A percentile compares a stretch with the other conserved stretches of the same genome.
Evolutionary conservation across 1,140 invertebrate species (phyloP).

Genomic region (Eupeodes corollae): DNA sequence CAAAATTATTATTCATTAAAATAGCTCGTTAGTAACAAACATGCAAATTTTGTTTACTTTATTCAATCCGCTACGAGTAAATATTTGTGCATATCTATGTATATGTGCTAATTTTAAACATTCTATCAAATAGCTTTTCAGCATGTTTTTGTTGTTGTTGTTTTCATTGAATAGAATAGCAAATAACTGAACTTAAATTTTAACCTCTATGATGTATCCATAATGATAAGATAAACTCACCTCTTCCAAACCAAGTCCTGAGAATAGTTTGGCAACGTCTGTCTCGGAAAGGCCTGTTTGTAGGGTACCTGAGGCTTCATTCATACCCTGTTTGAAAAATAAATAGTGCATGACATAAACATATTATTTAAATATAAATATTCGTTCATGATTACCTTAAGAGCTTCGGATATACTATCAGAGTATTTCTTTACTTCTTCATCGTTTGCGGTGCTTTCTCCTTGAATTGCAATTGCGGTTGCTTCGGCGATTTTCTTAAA

Average conservation of each 20-base stretch:
- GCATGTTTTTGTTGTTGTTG: too few species aligned
- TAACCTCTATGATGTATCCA: too few species aligned
- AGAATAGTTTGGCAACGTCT: slow-evolving; percentile 41
- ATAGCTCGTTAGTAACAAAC: too few species aligned
- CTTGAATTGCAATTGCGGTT: slow-evolving; percentile 27
- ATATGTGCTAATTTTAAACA: too few species aligned
- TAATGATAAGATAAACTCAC: slow-evolving; percentile 9
- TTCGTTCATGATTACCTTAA: slow-evolving; percentile 13
- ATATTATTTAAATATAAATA: not conserved
- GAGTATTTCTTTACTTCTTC: slow-evolving; percentile 35
- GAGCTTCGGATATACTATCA: slow-evolving; percentile 34
- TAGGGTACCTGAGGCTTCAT: slow-evolving; percentile 39
- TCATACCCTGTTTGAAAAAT: slow-evolving; percentile 23
- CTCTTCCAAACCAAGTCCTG: slow-evolving; percentile 26
- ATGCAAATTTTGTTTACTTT: too few species aligned
- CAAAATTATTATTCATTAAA: too few species aligned
- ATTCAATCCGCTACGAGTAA: too few species aligned
- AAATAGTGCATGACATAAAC: not conserved
- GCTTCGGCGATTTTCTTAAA: slow-evolving; percentile 37
- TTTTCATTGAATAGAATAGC: too few species aligned
- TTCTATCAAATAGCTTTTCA: too few species aligned
- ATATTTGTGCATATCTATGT: too few species aligned
- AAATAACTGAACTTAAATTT: too few species aligned
- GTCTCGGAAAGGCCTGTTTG: slow-evolving; percentile 38
- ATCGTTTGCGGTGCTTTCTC: slow-evolving; percentile 25